Conservation (phyloP, 2,113 vertebrate species). For the Pseudopodoces humilis region DNA sequence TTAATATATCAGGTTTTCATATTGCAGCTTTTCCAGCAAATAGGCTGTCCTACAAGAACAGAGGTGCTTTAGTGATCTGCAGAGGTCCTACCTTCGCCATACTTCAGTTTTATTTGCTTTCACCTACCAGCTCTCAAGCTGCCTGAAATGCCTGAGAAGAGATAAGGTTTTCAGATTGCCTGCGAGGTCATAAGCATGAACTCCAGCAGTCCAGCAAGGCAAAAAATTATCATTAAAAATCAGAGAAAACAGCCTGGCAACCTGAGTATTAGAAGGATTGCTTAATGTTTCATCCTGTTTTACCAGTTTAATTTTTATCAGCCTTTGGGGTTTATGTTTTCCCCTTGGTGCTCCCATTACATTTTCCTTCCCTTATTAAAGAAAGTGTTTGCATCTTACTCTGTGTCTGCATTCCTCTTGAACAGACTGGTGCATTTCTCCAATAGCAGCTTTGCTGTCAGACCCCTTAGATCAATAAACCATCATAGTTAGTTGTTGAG, state of each 20-base stretch:
- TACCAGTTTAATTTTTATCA: constrained; percentile 12
- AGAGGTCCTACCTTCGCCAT: not conserved
- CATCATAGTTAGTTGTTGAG: constrained; percentile 18
- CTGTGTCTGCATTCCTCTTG: not conserved
- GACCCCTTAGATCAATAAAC: constrained; percentile 24
- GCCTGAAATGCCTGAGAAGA: constrained; percentile 5
- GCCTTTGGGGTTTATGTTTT: not conserved
- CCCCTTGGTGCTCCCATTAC: not conserved
- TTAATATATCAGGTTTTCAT: constrained; percentile 57
- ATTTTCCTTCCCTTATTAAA: constrained; percentile 9
- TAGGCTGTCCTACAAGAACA: not conserved
- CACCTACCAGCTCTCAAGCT: not conserved
- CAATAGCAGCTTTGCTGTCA: not conserved
- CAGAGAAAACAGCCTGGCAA: not conserved
- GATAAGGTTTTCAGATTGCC: constrained; percentile 24
- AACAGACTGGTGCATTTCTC: not conserved
- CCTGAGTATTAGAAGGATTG: not conserved
- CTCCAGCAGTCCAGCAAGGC: not conserved
- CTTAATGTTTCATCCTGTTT: constrained; percentile 6
- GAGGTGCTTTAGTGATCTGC: not conserved
- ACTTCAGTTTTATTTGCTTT: constrained; percentile 41
- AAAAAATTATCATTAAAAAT: not conserved
- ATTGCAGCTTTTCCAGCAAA: constrained; percentile 18
- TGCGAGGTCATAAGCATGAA: not conserved
- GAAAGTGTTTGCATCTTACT: not conserved